Percentiles rank a stretch among this genome's conserved stretches.
Evolutionary conservation across 1,140 invertebrate genomes (phyloP).

Genomic region (Pygmarrhopalites habei): DNA sequence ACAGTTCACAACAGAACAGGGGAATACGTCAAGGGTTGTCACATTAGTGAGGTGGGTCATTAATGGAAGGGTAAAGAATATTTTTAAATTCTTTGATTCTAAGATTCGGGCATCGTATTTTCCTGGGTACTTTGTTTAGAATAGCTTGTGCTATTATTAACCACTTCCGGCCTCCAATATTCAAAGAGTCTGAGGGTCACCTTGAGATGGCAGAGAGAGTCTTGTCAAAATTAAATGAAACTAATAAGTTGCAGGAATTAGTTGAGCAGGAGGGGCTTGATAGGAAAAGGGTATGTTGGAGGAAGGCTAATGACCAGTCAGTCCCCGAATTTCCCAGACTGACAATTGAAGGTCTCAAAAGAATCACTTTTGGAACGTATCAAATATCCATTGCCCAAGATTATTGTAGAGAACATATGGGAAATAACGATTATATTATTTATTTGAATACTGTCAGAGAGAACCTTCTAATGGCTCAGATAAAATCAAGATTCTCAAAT

Average conservation of each 20-base stretch:
- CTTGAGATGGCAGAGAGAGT: neutral
- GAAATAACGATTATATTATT: neutral
- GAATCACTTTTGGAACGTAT: conserved; percentile 20
- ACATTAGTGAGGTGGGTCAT: conserved; percentile 44
- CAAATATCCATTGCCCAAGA: conserved; percentile 14
- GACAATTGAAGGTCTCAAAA: conserved; percentile 7
- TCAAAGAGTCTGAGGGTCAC: neutral
- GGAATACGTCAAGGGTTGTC: conserved; percentile 41
- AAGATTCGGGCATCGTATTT: conserved; percentile 17
- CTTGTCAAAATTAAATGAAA: neutral
- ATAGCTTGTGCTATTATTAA: conserved; percentile 26
- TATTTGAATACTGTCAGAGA: neutral
- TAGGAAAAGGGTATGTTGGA: neutral
- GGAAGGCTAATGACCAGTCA: neutral
- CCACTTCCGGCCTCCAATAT: neutral
- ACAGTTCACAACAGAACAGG: conserved; percentile 41
- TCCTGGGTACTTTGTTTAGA: neutral
- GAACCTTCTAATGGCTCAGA: neutral
- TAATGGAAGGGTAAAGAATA: conserved; percentile 39
- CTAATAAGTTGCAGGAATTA: neutral
- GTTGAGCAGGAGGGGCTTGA: neutral
- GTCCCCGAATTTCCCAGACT: conserved; percentile 16
- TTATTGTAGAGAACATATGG: conserved; percentile 11
- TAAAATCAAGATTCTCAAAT: neutral
- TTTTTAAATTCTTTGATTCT: conserved; percentile 15